Percentiles rank a stretch among this genome's conserved stretches.
phyloP scores from a whole-genome alignment of 2,888 invertebrate genomes.

The Dichetophora obliterata region DNA sequence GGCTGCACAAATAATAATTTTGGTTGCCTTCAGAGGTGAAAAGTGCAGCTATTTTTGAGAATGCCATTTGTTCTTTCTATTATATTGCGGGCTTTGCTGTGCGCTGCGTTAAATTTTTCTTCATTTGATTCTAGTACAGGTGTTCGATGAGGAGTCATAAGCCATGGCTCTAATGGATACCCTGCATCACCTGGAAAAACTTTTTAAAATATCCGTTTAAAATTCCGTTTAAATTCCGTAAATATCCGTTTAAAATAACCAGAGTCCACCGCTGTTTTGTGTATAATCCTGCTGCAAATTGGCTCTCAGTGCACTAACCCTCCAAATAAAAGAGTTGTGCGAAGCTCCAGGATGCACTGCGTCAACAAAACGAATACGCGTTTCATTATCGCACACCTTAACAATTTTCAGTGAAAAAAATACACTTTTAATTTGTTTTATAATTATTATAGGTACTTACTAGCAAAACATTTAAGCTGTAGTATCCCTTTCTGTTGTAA shows the following conservation, averaged over 20 bases:
- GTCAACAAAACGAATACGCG: no score
- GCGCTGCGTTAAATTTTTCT: neutral
- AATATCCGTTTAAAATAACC: neutral
- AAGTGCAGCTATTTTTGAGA: slow-evolving; percentile 2
- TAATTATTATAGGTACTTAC: no score
- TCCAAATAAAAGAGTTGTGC: neutral
- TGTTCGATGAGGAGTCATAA: neutral
- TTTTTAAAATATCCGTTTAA: neutral
- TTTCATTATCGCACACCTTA: no score
- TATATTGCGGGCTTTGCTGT: neutral
- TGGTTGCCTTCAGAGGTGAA: neutral
- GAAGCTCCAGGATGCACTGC: no score
- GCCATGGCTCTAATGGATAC: neutral
- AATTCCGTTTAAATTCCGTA: neutral
- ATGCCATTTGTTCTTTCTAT: neutral
- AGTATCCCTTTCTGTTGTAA: no score
- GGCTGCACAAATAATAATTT: neutral
- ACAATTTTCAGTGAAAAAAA: no score
- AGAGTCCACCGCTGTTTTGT: neutral
- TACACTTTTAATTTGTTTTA: no score
- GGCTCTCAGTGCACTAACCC: neutral
- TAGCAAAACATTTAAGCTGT: no score
- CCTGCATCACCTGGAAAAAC: neutral
- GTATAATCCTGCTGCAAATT: neutral
- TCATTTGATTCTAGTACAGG: neutral